A percentile compares a stretch with the other conserved stretches of the same genome.
Evolutionary conservation across 2,888 invertebrate genomes (phyloP).

Genomic region (Pollenia amentaria): DNA sequence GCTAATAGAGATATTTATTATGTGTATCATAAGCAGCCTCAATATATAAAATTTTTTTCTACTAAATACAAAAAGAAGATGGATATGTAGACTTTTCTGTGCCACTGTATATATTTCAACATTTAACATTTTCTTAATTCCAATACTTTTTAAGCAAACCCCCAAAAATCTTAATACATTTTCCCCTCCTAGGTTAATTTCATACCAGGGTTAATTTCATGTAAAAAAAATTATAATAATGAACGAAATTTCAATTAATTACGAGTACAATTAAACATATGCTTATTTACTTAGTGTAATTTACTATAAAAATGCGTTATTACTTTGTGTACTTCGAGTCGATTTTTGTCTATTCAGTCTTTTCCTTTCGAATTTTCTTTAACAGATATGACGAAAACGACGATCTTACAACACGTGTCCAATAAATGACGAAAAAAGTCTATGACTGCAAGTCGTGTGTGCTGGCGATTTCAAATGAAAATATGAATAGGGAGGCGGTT

Average conservation of each 20-base stretch:
- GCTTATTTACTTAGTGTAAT: slow-evolving; percentile 63
- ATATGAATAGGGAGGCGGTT: slow-evolving; percentile 35
- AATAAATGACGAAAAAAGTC: slow-evolving; percentile 29
- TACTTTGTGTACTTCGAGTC: slow-evolving; percentile 34
- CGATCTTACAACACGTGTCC: slow-evolving; percentile 59
- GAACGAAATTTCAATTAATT: slow-evolving; percentile 62
- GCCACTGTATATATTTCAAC: too few relatives aligned
- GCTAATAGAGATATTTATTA: too few relatives aligned
- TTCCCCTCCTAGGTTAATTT: background rate
- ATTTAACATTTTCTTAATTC: too few relatives aligned
- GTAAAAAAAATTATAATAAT: background rate
- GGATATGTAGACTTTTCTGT: too few relatives aligned
- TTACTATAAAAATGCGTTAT: slow-evolving; percentile 60
- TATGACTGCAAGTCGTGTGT: background rate
- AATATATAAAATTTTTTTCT: too few relatives aligned
- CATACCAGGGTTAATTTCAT: background rate
- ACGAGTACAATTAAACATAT: slow-evolving; percentile 68
- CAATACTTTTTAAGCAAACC: too few relatives aligned
- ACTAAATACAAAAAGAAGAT: too few relatives aligned
- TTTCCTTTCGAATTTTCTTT: slow-evolving; percentile 26
- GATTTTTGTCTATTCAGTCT: slow-evolving; percentile 3
- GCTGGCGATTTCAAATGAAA: slow-evolving; percentile 5
- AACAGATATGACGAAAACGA: background rate
- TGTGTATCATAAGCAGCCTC: too few relatives aligned
- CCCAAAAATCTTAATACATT: slow-evolving; percentile 3